Percentiles rank a stretch among this genome's conserved stretches.
Evolutionary conservation across 2,888 invertebrate genomes (phyloP).

Genomic region (Stegana nigrithorax): DNA sequence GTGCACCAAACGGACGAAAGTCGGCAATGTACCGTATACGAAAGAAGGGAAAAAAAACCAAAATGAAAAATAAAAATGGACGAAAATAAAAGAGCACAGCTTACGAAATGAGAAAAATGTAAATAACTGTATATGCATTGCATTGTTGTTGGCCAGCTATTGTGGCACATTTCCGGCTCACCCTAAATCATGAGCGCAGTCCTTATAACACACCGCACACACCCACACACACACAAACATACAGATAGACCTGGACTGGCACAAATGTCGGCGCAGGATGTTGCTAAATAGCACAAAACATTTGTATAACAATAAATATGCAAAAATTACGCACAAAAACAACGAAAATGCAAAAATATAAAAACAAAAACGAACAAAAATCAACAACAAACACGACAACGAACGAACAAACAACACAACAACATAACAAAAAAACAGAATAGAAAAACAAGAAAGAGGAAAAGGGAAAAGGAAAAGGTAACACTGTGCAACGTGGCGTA

Average conservation of each 20-base stretch:
- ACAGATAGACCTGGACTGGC: too few relatives aligned
- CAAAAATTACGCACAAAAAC: constrained; percentile 10
- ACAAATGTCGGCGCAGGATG: constrained; percentile 26
- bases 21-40: neutral
- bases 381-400: too few relatives aligned
- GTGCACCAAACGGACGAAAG: neutral
- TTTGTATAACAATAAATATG: constrained; percentile 34
- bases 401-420: too few relatives aligned
- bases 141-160: constrained; percentile 2
- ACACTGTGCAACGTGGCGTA: neutral
- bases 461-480: neutral
- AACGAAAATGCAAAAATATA: too few relatives aligned
- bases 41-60: neutral
- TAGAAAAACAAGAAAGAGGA: neutral
- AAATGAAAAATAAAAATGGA: too few relatives aligned
- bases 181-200: too few relatives aligned
- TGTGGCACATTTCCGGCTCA: constrained; percentile 1
- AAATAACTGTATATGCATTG: constrained; percentile 2
- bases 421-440: neutral
- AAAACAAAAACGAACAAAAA: too few relatives aligned
- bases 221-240: too few relatives aligned
- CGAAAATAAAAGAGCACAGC: too few relatives aligned
- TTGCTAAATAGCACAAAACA: constrained; percentile 35
- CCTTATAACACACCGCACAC: too few relatives aligned
- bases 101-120: constrained; percentile 5